A percentile compares a stretch with the other conserved stretches of the same genome.
Conservation (phyloP, 1,140 invertebrate genomes). For the Teleopsis dalmanni region DNA sequence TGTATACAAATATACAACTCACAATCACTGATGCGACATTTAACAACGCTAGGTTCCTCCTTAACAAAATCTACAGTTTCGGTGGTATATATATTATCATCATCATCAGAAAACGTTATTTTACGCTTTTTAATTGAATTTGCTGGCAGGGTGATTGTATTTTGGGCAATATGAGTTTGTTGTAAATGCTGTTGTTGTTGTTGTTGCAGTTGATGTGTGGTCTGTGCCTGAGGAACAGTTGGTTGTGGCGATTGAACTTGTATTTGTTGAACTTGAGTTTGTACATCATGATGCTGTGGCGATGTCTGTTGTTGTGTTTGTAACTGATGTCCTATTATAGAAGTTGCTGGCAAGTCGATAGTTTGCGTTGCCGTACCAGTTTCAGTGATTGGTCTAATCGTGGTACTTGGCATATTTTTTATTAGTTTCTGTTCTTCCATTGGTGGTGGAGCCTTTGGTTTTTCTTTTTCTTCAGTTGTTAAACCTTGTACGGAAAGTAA, state of each 20-base stretch:
- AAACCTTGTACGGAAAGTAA: constrained; percentile 80
- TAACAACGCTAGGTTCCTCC: constrained; percentile 39
- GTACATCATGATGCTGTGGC: constrained; percentile 23
- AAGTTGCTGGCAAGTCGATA: constrained; percentile 36
- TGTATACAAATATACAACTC: not conserved
- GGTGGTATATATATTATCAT: constrained; percentile 42
- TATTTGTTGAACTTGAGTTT: constrained; percentile 24
- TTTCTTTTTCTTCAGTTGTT: constrained; percentile 51
- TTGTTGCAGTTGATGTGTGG: constrained; percentile 17
- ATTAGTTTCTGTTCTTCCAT: constrained; percentile 42
- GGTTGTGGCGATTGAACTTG: constrained; percentile 20
- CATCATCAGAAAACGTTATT: constrained; percentile 41
- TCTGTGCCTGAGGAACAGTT: constrained; percentile 15
- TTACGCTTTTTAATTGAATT: constrained; percentile 37
- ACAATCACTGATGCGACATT: constrained; percentile 22
- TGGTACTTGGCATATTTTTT: constrained; percentile 41
- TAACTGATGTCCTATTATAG: constrained; percentile 28
- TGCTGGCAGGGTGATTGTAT: constrained; percentile 23
- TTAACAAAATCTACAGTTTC: constrained; percentile 41
- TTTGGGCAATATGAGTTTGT: constrained; percentile 24
- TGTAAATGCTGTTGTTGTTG: constrained; percentile 14
- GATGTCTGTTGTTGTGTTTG: constrained; percentile 29
- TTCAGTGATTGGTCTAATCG: constrained; percentile 37
- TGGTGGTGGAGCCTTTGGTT: constrained; percentile 32
- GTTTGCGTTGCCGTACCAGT: constrained; percentile 30